Evolutionary conservation across 2,888 invertebrate genomes (phyloP).

Genomic region (Ennomos fuscantarius): DNA sequence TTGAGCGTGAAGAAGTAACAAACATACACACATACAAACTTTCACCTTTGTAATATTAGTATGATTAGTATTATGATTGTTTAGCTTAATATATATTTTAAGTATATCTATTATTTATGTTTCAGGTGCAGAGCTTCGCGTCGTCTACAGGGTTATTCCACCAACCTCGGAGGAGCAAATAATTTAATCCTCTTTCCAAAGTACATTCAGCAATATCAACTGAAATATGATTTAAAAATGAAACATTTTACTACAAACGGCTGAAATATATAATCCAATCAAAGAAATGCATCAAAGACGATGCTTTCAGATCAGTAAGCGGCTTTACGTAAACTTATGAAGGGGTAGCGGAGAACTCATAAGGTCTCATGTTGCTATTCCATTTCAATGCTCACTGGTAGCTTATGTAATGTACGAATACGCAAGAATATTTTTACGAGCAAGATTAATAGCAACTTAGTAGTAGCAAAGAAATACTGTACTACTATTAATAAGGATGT

Average conservation of each 20-base stretch:
- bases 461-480: too few species aligned
- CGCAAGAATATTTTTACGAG: conserved; percentile 35
- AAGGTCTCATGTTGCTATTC: not conserved
- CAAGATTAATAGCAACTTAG: conserved; percentile 24
- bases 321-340: conserved; percentile 23
- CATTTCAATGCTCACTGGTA: conserved; percentile 9
- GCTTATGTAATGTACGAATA: conserved; percentile 18
- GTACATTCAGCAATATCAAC: not conserved
- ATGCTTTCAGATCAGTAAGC: conserved; percentile 25
- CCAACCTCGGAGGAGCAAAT: too few species aligned
- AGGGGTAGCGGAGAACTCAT: conserved; percentile 16
- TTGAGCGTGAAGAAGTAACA: too few species aligned
- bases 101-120: too few species aligned
- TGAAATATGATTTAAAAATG: conserved; percentile 4
- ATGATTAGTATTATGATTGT: too few species aligned
- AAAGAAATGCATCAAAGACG: conserved; percentile 27
- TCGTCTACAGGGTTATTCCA: too few species aligned
- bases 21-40: too few species aligned
- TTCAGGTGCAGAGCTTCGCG: too few species aligned
- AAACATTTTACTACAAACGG: conserved; percentile 1
- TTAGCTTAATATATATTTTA: too few species aligned
- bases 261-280: conserved; percentile 25
- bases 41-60: too few species aligned
- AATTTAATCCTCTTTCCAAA: too few species aligned
- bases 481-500: not conserved